A percentile compares a stretch with the other conserved stretches of the same genome.
These are phyloP conservation scores for Gila orcuttii DNA, from an alignment of 2,113 vertebrate genomes.

Conservation along the genomic window DNA sequence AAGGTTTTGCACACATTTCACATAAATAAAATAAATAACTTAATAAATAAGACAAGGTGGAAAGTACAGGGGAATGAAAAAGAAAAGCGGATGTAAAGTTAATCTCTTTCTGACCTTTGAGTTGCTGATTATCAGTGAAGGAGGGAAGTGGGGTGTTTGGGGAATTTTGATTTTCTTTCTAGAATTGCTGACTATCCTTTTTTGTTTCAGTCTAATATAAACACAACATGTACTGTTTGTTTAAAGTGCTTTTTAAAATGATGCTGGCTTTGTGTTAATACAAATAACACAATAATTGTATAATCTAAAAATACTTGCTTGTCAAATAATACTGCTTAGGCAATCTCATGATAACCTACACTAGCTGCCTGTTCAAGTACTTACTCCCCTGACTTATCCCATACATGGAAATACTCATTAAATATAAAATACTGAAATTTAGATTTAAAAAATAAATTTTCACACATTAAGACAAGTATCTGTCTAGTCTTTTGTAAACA, in stretches of 20 bases:
- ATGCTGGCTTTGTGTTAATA: background rate
- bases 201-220: background rate
- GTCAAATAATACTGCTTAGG: background rate
- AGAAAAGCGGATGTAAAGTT: slow-evolving; percentile 62
- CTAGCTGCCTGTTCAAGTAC: slow-evolving; percentile 9
- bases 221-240: background rate
- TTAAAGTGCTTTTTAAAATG: background rate
- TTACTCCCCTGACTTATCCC: background rate
- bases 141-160: slow-evolving; percentile 66
- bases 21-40: slow-evolving; percentile 58
- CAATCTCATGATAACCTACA: background rate
- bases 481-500: background rate
- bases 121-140: slow-evolving; percentile 52
- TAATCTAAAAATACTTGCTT: background rate
- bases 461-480: background rate
- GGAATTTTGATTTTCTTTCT: slow-evolving; percentile 63
- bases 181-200: slow-evolving; percentile 49
- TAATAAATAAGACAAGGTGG: slow-evolving; percentile 72
- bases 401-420: background rate
- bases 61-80: slow-evolving; percentile 65
- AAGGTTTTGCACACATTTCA: slow-evolving; percentile 42
- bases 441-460: background rate
- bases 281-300: background rate
- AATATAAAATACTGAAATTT: background rate
- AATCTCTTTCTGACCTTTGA: slow-evolving; percentile 10